phyloP scores from a whole-genome alignment of 2,888 invertebrate genomes.

The Hirtodrosophila cameraria region DNA sequence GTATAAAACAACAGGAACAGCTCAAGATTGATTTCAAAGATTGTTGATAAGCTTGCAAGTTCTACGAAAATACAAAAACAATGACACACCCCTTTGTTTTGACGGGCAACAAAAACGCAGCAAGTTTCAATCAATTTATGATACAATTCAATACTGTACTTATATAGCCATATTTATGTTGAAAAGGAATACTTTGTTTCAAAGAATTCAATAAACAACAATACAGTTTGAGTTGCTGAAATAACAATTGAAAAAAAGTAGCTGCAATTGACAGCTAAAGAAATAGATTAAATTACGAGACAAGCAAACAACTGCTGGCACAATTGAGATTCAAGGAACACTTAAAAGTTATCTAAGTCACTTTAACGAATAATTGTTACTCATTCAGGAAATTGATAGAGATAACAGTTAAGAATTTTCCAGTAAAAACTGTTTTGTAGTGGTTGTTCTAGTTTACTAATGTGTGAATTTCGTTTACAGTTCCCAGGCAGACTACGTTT shows the following conservation, averaged over 20 bases:
- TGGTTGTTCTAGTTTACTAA: no score
- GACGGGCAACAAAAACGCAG: slow-evolving; percentile 17
- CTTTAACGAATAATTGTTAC: no score
- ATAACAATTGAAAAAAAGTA: background rate
- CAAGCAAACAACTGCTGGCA: no score
- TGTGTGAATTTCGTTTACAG: background rate
- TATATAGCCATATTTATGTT: slow-evolving; percentile 19
- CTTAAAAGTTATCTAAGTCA: no score
- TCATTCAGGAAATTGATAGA: no score
- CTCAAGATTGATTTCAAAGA: slow-evolving; percentile 4
- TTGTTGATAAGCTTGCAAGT: slow-evolving; percentile 15
- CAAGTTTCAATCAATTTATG: slow-evolving; percentile 30
- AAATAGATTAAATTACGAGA: slow-evolving; percentile 2
- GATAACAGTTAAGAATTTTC: no score
- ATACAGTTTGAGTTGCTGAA: background rate
- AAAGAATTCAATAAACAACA: slow-evolving; percentile 9
- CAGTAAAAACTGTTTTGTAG: no score
- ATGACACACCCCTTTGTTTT: slow-evolving; percentile 42
- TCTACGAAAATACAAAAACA: slow-evolving; percentile 10
- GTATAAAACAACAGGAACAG: background rate
- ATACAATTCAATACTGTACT: slow-evolving; percentile 2
- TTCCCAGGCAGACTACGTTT: slow-evolving; percentile 23
- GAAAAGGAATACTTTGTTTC: background rate
- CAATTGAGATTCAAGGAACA: no score
- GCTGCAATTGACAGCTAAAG: background rate